Conservation (phyloP, 2,888 invertebrate species). For the Cyclophora albipunctata region DNA sequence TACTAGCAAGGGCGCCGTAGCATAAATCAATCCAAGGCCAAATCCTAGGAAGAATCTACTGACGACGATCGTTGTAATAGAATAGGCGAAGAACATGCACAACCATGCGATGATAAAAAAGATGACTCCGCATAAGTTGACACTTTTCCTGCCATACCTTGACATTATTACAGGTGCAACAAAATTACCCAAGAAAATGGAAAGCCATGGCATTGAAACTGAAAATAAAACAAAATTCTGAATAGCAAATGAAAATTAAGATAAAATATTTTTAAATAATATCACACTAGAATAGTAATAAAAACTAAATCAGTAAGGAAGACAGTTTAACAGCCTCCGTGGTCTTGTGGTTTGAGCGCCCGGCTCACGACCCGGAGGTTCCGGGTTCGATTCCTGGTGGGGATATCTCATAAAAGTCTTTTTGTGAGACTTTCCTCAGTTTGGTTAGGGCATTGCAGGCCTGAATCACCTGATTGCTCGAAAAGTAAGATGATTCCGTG, state of each 20-base stretch:
- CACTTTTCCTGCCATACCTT: slow-evolving; percentile 63
- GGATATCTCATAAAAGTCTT: too few species aligned
- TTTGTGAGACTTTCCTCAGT: too few species aligned
- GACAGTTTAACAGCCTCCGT: too few species aligned
- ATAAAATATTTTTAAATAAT: too few species aligned
- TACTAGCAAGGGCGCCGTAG: slow-evolving; percentile 44
- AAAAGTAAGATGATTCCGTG: too few species aligned
- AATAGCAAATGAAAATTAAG: too few species aligned
- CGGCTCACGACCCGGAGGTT: too few species aligned
- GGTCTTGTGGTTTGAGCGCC: too few species aligned
- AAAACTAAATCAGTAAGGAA: too few species aligned
- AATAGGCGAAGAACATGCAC: slow-evolving; percentile 35
- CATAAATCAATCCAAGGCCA: slow-evolving; percentile 60
- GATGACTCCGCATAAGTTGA: slow-evolving; percentile 55
- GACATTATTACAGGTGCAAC: slow-evolving; percentile 55
- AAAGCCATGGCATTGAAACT: slow-evolving; percentile 41
- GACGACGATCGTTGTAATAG: slow-evolving; percentile 42
- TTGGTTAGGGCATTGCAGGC: too few species aligned
- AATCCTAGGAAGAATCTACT: slow-evolving; percentile 50
- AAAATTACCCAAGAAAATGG: slow-evolving; percentile 36
- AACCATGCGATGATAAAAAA: slow-evolving; percentile 70
- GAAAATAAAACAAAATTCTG: slow-evolving; percentile 14
- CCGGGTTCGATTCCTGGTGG: too few species aligned
- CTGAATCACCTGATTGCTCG: too few species aligned
- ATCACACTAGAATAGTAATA: neutral